Conservation (phyloP, 2,113 vertebrate genomes). For the Crotalus viridis region DNA sequence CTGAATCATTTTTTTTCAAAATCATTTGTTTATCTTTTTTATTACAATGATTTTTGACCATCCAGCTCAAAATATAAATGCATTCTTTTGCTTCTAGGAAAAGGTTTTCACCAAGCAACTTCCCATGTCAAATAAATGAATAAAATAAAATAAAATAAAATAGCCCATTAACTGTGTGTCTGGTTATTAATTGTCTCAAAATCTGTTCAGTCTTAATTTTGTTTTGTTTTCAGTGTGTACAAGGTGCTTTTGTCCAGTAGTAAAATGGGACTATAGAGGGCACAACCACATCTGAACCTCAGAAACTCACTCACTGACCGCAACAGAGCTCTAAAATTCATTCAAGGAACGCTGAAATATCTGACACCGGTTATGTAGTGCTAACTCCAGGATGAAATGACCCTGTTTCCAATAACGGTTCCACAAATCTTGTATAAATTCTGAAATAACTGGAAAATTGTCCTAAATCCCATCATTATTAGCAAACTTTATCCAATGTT, state of each 20-base stretch:
- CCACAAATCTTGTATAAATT: background rate
- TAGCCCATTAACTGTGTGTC: background rate
- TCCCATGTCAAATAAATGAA: background rate
- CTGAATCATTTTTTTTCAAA: conserved; percentile 28
- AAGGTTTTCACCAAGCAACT: background rate
- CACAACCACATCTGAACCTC: background rate
- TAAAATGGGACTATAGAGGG: background rate
- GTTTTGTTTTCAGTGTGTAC: background rate
- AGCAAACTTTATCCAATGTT: background rate
- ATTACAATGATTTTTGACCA: background rate
- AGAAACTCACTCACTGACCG: background rate
- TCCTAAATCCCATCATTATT: background rate
- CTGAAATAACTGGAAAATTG: background rate
- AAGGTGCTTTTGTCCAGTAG: background rate
- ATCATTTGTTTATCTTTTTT: background rate
- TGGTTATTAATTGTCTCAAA: conserved; percentile 45
- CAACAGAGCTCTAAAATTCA: background rate
- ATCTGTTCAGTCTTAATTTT: conserved; percentile 30
- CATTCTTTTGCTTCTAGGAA: background rate
- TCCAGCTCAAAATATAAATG: background rate
- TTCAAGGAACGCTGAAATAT: background rate
- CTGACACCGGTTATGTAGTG: background rate
- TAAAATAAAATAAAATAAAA: background rate
- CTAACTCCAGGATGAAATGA: background rate
- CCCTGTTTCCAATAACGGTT: background rate